Percentiles rank a stretch among this genome's conserved stretches.
Evolutionary conservation across 2,888 invertebrate species (phyloP).

Genomic region (Noctuana brunneofusca): DNA sequence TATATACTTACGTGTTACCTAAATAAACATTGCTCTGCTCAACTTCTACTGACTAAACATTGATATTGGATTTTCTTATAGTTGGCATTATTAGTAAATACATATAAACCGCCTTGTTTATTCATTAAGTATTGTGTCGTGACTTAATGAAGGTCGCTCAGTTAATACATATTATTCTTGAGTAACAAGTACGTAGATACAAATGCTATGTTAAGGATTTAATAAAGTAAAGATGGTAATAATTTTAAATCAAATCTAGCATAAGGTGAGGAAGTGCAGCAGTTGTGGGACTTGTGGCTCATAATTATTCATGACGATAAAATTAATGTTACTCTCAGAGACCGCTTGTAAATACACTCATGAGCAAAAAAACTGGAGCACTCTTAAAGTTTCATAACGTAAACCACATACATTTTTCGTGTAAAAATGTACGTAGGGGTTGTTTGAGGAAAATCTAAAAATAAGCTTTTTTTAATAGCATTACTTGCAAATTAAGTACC

Average conservation of each 20-base stretch:
- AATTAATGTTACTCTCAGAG: slow-evolving; percentile 11
- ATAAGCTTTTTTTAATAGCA: slow-evolving; percentile 1
- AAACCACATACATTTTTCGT: slow-evolving; percentile 14
- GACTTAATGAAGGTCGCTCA: neutral
- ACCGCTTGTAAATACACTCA: slow-evolving; percentile 25
- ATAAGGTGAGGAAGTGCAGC: neutral
- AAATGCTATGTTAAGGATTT: neutral
- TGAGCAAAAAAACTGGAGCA: slow-evolving; percentile 22
- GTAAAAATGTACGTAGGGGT: slow-evolving; percentile 17
- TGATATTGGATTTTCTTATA: neutral
- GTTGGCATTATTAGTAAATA: neutral
- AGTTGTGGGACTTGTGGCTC: neutral
- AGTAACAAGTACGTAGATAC: too few species aligned
- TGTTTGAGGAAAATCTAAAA: slow-evolving; percentile 15
- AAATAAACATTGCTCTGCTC: neutral
- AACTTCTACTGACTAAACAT: neutral
- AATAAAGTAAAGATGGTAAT: neutral
- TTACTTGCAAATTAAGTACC: neutral
- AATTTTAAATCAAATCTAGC: neutral
- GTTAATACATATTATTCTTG: neutral
- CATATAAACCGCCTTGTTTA: neutral
- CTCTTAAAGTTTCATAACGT: slow-evolving; percentile 27
- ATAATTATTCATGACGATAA: slow-evolving; percentile 18
- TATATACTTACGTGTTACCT: neutral
- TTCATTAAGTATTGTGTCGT: neutral